A percentile compares a stretch with the other conserved stretches of the same genome.
These are phyloP conservation scores for Potamarius usumacintae DNA, from an alignment of 2,113 vertebrate genomes.

Conservation along the genomic window DNA sequence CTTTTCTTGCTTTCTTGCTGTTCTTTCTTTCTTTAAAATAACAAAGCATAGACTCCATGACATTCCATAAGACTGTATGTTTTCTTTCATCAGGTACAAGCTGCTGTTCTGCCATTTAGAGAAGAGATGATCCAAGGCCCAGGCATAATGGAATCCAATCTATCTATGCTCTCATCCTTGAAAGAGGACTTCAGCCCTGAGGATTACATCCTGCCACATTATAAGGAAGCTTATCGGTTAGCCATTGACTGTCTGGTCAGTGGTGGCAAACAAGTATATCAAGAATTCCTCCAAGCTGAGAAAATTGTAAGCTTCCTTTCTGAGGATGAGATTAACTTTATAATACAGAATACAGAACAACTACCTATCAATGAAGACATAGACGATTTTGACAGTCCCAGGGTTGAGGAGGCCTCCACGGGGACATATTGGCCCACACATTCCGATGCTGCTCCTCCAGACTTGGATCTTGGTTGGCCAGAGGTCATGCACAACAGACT, in stretches of 20 bases:
- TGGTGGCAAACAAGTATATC: slow-evolving; percentile 79
- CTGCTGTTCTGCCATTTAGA: not conserved
- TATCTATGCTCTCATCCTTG: slow-evolving; percentile 86
- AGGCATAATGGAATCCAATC: slow-evolving; percentile 78
- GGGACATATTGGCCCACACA: slow-evolving; percentile 95
- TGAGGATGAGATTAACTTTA: slow-evolving; percentile 85
- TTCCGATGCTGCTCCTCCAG: slow-evolving; percentile 88
- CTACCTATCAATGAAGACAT: slow-evolving; percentile 58
- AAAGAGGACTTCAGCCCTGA: slow-evolving; percentile 83
- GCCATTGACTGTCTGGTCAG: slow-evolving; percentile 87
- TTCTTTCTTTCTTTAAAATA: not conserved
- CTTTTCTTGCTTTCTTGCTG: no score
- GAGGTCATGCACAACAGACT: slow-evolving; percentile 76
- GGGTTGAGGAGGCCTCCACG: slow-evolving; percentile 81
- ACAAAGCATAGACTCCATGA: not conserved
- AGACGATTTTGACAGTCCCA: slow-evolving; percentile 68
- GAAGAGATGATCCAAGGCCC: slow-evolving; percentile 40
- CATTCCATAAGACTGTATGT: not conserved
- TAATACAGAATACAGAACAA: slow-evolving; percentile 78
- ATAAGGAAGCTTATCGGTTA: slow-evolving; percentile 90
- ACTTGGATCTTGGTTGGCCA: slow-evolving; percentile 95
- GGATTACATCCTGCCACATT: slow-evolving; percentile 88
- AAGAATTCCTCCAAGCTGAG: slow-evolving; percentile 84
- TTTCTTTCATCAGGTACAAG: slow-evolving; percentile 32
- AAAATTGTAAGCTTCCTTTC: slow-evolving; percentile 84